Conservation (phyloP, 2,113 vertebrate species). For the Oncorhynchus masou region DNA sequence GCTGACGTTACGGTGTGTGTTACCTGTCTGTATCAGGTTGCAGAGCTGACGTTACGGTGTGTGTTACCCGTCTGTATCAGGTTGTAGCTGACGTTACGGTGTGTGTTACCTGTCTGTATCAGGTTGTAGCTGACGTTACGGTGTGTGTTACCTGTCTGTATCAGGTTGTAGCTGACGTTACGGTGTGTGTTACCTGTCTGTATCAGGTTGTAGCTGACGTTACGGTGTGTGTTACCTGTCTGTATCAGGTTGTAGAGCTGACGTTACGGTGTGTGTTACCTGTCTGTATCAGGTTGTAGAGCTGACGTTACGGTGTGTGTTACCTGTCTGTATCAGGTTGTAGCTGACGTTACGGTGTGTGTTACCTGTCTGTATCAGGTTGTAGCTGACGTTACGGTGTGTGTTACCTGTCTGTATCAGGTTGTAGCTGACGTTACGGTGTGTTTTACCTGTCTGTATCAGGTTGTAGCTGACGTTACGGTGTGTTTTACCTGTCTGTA, state of each 20-base stretch:
- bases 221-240: constrained; percentile 63
- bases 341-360: neutral
- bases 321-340: neutral
- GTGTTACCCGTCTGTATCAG: too few relatives aligned
- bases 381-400: constrained; percentile 83
- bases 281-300: constrained; percentile 83
- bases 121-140: too few relatives aligned
- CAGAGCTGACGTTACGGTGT: too few relatives aligned
- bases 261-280: constrained; percentile 67
- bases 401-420: constrained; percentile 83
- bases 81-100: too few relatives aligned
- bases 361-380: constrained; percentile 88
- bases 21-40: too few relatives aligned
- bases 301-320: constrained; percentile 67
- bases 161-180: constrained; percentile 79
- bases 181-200: constrained; percentile 65
- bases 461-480: too few relatives aligned
- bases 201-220: constrained; percentile 82
- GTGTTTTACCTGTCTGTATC: too few relatives aligned
- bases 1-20: too few relatives aligned
- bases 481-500: too few relatives aligned
- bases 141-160: constrained; percentile 56
- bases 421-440: constrained; percentile 84
- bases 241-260: constrained; percentile 85
- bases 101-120: too few relatives aligned